Evolutionary conservation across 2,888 invertebrate species (phyloP).

Genomic region (Drosophila planitibia): DNA sequence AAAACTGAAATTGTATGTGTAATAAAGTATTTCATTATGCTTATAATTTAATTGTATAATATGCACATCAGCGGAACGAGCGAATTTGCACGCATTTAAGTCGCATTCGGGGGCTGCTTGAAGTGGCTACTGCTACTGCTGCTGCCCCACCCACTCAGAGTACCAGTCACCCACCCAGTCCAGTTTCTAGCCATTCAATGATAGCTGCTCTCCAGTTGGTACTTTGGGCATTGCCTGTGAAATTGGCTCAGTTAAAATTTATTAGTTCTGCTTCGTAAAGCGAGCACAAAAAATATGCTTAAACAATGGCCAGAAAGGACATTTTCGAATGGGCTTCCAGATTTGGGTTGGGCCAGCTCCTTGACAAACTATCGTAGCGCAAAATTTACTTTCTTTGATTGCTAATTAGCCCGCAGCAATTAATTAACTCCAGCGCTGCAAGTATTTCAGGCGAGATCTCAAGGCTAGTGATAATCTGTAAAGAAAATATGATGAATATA

Average conservation of each 20-base stretch:
- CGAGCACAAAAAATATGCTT: slow-evolving; percentile 41
- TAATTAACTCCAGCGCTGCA: background rate
- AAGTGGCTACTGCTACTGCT: slow-evolving; percentile 44
- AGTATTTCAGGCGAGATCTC: background rate
- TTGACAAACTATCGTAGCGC: slow-evolving; percentile 37
- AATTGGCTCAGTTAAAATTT: slow-evolving; percentile 68
- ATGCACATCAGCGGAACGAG: slow-evolving; percentile 49
- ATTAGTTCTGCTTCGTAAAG: slow-evolving; percentile 58
- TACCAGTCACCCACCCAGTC: background rate
- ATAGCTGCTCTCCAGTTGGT: slow-evolving; percentile 43
- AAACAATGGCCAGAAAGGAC: slow-evolving; percentile 41
- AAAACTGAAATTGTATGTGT: slow-evolving; percentile 64
- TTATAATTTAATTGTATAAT: slow-evolving; percentile 67
- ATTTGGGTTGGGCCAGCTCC: slow-evolving; percentile 29
- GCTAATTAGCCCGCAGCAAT: slow-evolving; percentile 36
- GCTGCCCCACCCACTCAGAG: background rate
- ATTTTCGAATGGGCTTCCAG: slow-evolving; percentile 17
- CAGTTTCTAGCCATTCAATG: slow-evolving; percentile 37
- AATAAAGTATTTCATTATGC: slow-evolving; percentile 65
- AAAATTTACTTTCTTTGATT: slow-evolving; percentile 24
- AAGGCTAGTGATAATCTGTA: background rate
- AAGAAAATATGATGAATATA: background rate
- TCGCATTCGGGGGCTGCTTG: slow-evolving; percentile 47
- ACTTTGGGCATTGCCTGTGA: slow-evolving; percentile 27
- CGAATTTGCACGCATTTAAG: slow-evolving; percentile 59